These are phyloP conservation scores for Alloscopus bannaensis DNA, from an alignment of 2,888 invertebrate genomes.

Conservation along the genomic window DNA sequence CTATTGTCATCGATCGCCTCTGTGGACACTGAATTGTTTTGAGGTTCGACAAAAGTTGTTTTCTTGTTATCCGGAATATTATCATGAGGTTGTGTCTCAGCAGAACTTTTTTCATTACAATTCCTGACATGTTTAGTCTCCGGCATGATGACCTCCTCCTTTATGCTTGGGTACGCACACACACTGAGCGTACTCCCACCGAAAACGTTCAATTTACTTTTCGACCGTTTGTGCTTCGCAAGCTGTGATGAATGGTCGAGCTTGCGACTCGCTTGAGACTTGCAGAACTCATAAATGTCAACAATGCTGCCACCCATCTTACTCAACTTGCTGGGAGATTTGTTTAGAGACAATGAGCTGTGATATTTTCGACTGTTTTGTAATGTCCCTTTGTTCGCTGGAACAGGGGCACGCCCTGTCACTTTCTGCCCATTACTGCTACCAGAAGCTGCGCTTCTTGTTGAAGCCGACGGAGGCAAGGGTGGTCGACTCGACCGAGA, in stretches of 20 bases:
- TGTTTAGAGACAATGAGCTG: conserved; percentile 64
- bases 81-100: background rate
- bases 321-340: conserved; percentile 31
- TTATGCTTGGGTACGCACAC: conserved; percentile 46
- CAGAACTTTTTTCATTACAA: conserved; percentile 15
- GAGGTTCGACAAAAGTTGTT: conserved; percentile 33
- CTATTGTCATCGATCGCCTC: background rate
- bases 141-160: conserved; percentile 30
- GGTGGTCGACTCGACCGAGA: conserved; percentile 43
- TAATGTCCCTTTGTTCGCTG: conserved; percentile 34
- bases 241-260: conserved; percentile 28
- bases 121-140: conserved; percentile 19
- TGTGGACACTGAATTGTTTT: background rate
- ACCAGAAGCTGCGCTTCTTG: conserved; percentile 21
- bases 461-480: conserved; percentile 41
- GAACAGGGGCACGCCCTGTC: conserved; percentile 37
- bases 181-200: conserved; percentile 50
- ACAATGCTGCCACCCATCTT: conserved; percentile 56
- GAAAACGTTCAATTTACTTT: conserved; percentile 36
- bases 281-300: conserved; percentile 62
- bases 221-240: conserved; percentile 31
- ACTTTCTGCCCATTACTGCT: conserved; percentile 12
- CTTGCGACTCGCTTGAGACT: conserved; percentile 43
- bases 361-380: conserved; percentile 61
- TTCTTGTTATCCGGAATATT: conserved; percentile 10